Evolutionary conservation across 2,888 invertebrate species (phyloP), one percentile per base, ranked within the genome.

Genomic region (Cataglyphis cursor): DNA sequence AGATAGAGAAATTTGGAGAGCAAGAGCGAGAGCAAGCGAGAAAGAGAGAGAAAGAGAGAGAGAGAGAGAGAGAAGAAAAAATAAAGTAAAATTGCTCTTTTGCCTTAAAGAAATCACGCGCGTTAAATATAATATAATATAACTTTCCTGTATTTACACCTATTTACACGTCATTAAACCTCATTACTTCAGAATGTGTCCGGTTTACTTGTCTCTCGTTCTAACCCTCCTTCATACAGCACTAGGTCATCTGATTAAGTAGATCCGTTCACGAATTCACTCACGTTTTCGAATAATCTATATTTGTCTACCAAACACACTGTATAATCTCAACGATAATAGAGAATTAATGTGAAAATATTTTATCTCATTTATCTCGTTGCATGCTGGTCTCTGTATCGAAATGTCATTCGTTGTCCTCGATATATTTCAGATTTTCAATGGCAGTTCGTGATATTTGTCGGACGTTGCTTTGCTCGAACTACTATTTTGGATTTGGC

Each of bases 101-200:
- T 68, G 48, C 28, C 35, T 28, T 15, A 41, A 65, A 64, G 12
- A 64, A 81, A 74, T 76, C 48, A 31, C 75, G 54, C 59, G 64
- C 57, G 64, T 24, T 82, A 28, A 81, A 78, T 87, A 31, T 62
- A 74, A 74, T 78, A 75, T 73, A 76, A 83, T 18, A 44, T 18
- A 44, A 70, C 65, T 73, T 74, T 41, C 75, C 72, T 83, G 78
- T 91, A 91, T 91, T 87, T 92, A 92, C 92, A 91, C 83, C 89
- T 92, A 91, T 92, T 92, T 91, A 92, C 92, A 92, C 90, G 82
- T 83, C 41, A 57, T 70, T 83, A 57, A 51, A 65, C 18, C 41
- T 83, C 70, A 61, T 81, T 51, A 54, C 51, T 48, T 21, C 9
- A 41, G 70, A 51, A 62, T 65, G 66, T 62, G 48, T 51, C 61